Evolutionary conservation across 2,888 invertebrate genomes (phyloP), one percentile per base, ranked within the genome.

Genomic region (Anthophora plumipes): DNA sequence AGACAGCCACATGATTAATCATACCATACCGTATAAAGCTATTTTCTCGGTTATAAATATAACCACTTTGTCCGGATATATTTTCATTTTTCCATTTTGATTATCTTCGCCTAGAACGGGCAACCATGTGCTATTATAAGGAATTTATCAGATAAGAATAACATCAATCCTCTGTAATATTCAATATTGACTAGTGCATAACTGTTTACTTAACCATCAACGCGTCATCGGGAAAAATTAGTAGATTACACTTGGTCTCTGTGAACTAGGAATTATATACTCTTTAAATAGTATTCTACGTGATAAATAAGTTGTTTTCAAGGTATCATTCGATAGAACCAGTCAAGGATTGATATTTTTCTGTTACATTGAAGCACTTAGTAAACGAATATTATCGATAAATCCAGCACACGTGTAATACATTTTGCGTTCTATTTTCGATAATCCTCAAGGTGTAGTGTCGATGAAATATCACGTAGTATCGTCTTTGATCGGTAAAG

Each of bases 121-220:
- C 20, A 68, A 46, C 31, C 31, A 14, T 31, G 2, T 7, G n/a
- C 17, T 22, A 6, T 43, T 48, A 9, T 14, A n/a, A 20, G 12
- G 8, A 55, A 43, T 20, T 41, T 39, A 0, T 17, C 25, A 3
- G 17, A 54, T 37, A 39, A 57, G 25, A 22, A 0, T 22, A 22
- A 9, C 14, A 20, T n/a, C 31, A 14, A 4, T 20, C n/a, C 14
- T n/a, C 31, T 20, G 11, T 9, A 14, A 46, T 69, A 37, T n/a
- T 17, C 14, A 54, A 61, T 54, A 74, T 68, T 39, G 22, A 61
- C 22, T 17, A 11, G 20, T 20, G 6, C 37, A 64, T 48, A 48
- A n/a, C 14, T 43, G 12, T 61, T 55, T 61, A 14, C 52, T 9
- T n/a, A 9, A 31, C 20, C 12, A 7, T 59, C 20, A 12, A 37